These are phyloP conservation scores for Lerema accius DNA, from an alignment of 1,140 invertebrate species.

Conservation along the genomic window DNA sequence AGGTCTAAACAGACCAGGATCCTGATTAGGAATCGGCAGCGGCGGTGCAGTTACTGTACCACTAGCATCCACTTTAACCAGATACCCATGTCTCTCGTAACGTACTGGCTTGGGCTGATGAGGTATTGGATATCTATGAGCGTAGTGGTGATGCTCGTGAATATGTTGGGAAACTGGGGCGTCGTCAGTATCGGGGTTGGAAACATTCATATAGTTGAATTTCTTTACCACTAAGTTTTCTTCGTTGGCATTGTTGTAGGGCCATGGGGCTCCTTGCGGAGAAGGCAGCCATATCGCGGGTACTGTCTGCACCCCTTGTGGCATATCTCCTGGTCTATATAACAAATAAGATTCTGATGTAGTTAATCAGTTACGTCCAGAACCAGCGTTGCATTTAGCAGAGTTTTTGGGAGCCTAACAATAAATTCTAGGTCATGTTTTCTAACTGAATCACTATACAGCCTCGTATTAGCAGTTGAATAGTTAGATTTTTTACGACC, in stretches of 20 bases:
- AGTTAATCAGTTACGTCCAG: no score
- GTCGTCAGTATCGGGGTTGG: not conserved
- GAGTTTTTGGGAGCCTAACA: no score
- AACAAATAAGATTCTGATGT: not conserved
- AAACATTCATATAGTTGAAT: not conserved
- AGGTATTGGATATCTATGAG: not conserved
- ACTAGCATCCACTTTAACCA: not conserved
- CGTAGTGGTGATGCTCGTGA: constrained; percentile 7
- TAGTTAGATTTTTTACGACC: no score
- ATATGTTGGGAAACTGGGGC: not conserved
- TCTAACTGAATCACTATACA: no score
- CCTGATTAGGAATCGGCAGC: not conserved
- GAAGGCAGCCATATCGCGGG: not conserved
- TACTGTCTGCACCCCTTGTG: not conserved
- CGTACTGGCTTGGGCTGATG: no score
- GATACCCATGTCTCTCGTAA: no score
- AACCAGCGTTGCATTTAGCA: no score
- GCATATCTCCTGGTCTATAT: not conserved
- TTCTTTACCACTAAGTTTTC: constrained; percentile 8
- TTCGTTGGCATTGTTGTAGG: not conserved
- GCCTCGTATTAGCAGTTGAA: no score
- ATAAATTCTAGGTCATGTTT: no score
- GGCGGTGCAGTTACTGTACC: not conserved
- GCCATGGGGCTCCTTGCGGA: not conserved
- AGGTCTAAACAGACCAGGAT: not conserved